Conservation (phyloP, 92 coral and sea anemone species). For the Epizoanthus stellaris region DNA sequence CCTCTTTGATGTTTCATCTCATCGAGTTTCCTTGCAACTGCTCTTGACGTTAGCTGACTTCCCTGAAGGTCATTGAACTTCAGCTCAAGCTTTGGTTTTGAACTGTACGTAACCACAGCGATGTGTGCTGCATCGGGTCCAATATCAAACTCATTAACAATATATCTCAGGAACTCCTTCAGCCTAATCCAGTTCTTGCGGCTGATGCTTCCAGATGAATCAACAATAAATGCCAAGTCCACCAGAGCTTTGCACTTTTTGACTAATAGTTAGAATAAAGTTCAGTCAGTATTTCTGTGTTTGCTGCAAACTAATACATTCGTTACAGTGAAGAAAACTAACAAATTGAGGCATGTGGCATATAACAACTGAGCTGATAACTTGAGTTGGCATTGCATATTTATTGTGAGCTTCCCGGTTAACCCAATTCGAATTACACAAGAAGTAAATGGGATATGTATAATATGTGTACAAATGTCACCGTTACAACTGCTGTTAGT, state of each 20-base stretch:
- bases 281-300: background rate
- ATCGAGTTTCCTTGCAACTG: slow-evolving; percentile 1
- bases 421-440: too few relatives aligned
- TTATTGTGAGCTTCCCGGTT: too few relatives aligned
- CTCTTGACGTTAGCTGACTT: slow-evolving; percentile 24
- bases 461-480: too few relatives aligned
- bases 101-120: slow-evolving; percentile 22
- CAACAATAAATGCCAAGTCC: slow-evolving; percentile 32
- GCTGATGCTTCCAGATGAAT: slow-evolving; percentile 41
- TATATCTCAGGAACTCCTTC: slow-evolving; percentile 29
- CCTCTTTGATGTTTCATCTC: slow-evolving; percentile 35
- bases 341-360: too few relatives aligned
- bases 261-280: slow-evolving; percentile 9
- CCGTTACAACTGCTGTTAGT: too few relatives aligned
- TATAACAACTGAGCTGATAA: too few relatives aligned
- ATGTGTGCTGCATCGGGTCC: slow-evolving; percentile 31
- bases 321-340: too few relatives aligned
- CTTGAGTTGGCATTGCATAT: too few relatives aligned
- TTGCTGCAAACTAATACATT: background rate
- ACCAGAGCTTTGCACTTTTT: slow-evolving; percentile 30
- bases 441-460: too few relatives aligned
- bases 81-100: slow-evolving; percentile 25
- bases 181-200: slow-evolving; percentile 17
- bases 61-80: slow-evolving; percentile 35
- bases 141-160: slow-evolving; percentile 22